Base-by-base conservation (phyloP, 2,113 vertebrate species). In the Gulo gulo region DNA sequence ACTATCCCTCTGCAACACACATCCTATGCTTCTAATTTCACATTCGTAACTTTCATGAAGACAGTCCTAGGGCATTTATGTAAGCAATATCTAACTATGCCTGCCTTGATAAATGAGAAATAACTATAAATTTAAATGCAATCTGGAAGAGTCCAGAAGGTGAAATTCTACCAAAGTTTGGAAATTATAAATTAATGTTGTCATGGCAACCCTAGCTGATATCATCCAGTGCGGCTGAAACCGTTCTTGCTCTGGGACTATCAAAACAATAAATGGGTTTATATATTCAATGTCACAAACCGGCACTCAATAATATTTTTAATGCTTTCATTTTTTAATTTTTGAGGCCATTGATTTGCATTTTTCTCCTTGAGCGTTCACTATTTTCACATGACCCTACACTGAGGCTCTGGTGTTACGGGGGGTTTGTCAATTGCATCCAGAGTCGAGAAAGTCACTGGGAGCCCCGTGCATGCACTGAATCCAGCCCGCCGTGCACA, bases 161-260 rank as follows among this genome's bases (percentile, higher is more conserved):
- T 36, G 15, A 94, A 96, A 97, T n/a, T 36, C 83, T 83, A 94
- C 86, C 36, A 94, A 97, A 80, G 69, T 97, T 84, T 80, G 24
- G 9, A 88, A 97, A 96, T 84, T 14, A 23, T 13, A 1, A 93
- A 45, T 94, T 92, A 95, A 85, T 9, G 18, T 52, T 94, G 85
- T 71, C 52, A 73, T 47, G 52, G 86, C 67, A 98, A 92, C 59
- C 59, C 95, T 89, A 87, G 4, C 31, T 96, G 83, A 81, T 52
- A 61, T 63, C 6, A 10, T 67, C 88, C 95, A 97, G 0, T 0
- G 39, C 55, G 91, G 74, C 24, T 0, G 59, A 91, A 89, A 39
- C 36, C 55, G 23, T 97, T 91, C 95, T 82, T 96, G 63, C 91
- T 93, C 93, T 42, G 8, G 29, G 86, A 20, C 85, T 11, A 26